Percentiles rank a stretch among this genome's conserved stretches.
These are phyloP conservation scores for Meriones psammophilus DNA, from an alignment of 2,797 vertebrate species.

Conservation along the genomic window DNA sequence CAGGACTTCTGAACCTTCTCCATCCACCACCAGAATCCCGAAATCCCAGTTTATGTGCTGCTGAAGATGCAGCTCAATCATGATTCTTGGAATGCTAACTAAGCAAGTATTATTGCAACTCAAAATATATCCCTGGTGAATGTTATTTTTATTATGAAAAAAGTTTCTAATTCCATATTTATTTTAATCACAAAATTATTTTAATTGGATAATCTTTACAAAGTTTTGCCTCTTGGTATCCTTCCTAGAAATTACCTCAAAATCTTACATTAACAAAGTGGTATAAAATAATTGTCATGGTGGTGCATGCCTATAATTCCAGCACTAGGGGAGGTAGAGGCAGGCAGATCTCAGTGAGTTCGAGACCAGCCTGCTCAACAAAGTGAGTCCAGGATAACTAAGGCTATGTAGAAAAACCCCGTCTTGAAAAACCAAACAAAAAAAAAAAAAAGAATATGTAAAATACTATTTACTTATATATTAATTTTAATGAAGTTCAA, in stretches of 20 bases:
- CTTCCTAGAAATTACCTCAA: not conserved
- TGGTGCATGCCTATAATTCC: too few species aligned
- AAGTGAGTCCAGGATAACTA: too few species aligned
- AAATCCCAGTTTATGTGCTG: not conserved
- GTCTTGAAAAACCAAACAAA: too few species aligned
- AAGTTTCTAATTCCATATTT: not conserved
- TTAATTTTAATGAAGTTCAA: not conserved
- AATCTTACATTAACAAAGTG: slow-evolving; percentile 20
- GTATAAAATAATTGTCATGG: not conserved
- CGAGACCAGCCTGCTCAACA: too few species aligned
- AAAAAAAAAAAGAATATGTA: not conserved
- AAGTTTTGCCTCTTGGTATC: slow-evolving; percentile 26
- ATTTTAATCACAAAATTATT: slow-evolving; percentile 12
- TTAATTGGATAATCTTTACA: slow-evolving; percentile 9
- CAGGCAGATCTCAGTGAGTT: too few species aligned
- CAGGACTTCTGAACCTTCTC: not conserved
- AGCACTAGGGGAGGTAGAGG: too few species aligned
- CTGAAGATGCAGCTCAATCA: not conserved
- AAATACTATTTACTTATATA: slow-evolving; percentile 8
- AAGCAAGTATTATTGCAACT: not conserved
- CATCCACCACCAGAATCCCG: not conserved
- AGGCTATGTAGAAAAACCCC: too few species aligned
- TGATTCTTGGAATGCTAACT: not conserved
- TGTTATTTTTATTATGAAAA: not conserved
- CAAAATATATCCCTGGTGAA: not conserved